Evolutionary conservation across 2,888 invertebrate species (phyloP).

Genomic region (Pyrrhia umbra): DNA sequence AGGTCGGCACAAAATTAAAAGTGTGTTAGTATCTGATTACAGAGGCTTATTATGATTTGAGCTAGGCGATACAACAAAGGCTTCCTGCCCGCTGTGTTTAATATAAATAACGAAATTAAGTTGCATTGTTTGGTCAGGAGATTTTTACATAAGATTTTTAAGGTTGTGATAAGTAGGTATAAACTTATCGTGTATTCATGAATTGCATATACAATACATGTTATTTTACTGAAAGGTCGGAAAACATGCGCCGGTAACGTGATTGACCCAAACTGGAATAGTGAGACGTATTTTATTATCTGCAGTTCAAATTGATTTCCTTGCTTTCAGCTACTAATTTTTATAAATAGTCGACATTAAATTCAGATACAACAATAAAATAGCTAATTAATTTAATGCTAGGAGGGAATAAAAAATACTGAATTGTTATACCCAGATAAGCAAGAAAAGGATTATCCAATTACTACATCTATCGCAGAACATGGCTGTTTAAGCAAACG

Average conservation of each 20-base stretch:
- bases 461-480: too few relatives aligned
- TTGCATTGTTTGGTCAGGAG: conserved; percentile 58
- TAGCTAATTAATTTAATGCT: too few relatives aligned
- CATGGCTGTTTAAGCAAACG: too few relatives aligned
- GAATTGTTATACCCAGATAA: too few relatives aligned
- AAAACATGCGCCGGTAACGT: neutral
- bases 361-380: too few relatives aligned
- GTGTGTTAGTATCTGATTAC: conserved; percentile 89
- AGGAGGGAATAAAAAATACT: too few relatives aligned
- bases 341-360: too few relatives aligned
- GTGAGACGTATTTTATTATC: too few relatives aligned
- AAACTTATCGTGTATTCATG: conserved; percentile 29
- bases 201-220: conserved; percentile 21
- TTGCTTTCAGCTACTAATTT: too few relatives aligned
- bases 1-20: conserved; percentile 88
- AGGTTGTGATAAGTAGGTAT: conserved; percentile 38
- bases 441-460: too few relatives aligned
- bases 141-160: conserved; percentile 52
- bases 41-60: conserved; percentile 80
- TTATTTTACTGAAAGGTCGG: neutral
- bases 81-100: conserved; percentile 76
- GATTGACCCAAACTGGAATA: too few relatives aligned
- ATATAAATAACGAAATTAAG: conserved; percentile 66
- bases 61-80: conserved; percentile 73
- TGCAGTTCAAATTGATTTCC: too few relatives aligned